Base-by-base conservation (phyloP, 2,888 invertebrate genomes). In the Sarcophaga carnaria region DNA sequence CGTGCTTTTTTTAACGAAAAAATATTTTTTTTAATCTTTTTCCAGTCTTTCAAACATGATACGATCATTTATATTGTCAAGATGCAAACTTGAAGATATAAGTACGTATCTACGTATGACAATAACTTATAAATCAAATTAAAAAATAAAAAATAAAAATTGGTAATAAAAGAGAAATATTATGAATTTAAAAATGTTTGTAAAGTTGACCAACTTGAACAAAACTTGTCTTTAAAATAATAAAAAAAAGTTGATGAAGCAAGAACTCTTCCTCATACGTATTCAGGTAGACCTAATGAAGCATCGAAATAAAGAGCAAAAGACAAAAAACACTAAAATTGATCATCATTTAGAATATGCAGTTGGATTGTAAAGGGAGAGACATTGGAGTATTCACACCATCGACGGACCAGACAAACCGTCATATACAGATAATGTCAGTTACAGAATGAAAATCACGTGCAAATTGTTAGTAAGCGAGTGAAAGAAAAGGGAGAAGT, bases 391-490 rank as follows among this genome's bases (percentile, higher is more conserved):
- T 27, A 60, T 4, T 4, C 63, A 49, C 37, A 37, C 37, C 37
- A 37, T 37, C 27, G 63, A 27, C 49, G 45, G 49, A 8, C 64
- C 64, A 70, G 59, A 60, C 75, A 71, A 37, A 37, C 37, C 37
- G 8, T n/a, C n/a, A 49, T 63, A 27, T 62, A 64, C 11, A 76
- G 59, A 49, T 49, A 49, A 49, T 4, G 49, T 11, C 49, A 66
- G 70, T 66, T 77, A 71, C 64, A 77, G 60, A 77, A 77, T 72
- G 47, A 74, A 80, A 83, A 86, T 83, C 86, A 86, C 86, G 86
- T 86, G 86, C 80, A 86, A 83, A 86, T 77, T 80, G 76, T 63
- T 76, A 71, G 80, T 76, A 72, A 69, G 45, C 20, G 12, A 69
- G 63, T 47, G 59, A 37, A 37, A 79, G 69, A 80, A 77, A 83